phyloP scores from a whole-genome alignment of 2,888 invertebrate genomes.

The Amphipyra tragopoginis region DNA sequence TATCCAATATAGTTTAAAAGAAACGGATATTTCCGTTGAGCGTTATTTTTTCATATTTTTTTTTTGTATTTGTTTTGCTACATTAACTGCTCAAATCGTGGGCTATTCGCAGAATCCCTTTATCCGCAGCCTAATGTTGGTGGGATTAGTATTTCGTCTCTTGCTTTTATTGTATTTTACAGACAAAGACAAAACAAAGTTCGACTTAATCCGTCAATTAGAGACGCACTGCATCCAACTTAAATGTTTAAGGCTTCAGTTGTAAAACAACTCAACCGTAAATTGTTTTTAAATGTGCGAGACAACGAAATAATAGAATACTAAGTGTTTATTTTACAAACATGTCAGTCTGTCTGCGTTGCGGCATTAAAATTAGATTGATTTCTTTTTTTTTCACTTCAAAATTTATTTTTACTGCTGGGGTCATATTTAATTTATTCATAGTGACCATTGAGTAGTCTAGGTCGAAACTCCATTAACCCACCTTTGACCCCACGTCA shows the following conservation, averaged over 20 bases:
- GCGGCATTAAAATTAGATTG: not conserved
- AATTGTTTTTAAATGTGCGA: slow-evolving; percentile 34
- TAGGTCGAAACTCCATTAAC: slow-evolving; percentile 36
- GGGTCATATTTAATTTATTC: not conserved
- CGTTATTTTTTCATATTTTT: slow-evolving; percentile 27
- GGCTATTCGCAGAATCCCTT: slow-evolving; percentile 54
- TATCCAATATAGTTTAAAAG: no score
- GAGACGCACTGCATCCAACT: slow-evolving; percentile 44
- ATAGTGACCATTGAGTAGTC: slow-evolving; percentile 21
- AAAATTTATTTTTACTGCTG: not conserved
- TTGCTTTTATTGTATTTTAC: slow-evolving; percentile 60
- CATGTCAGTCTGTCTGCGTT: not conserved
- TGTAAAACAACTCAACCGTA: slow-evolving; percentile 39
- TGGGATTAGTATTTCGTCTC: slow-evolving; percentile 59
- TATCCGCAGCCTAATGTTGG: slow-evolving; percentile 58
- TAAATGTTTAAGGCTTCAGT: slow-evolving; percentile 43
- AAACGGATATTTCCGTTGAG: not conserved
- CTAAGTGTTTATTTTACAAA: not conserved
- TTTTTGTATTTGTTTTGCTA: slow-evolving; percentile 38
- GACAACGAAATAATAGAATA: slow-evolving; percentile 7
- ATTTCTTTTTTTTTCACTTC: not conserved
- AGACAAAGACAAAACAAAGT: slow-evolving; percentile 54
- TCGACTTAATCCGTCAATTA: slow-evolving; percentile 59
- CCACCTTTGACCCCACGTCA: slow-evolving; percentile 38
- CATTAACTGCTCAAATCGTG: slow-evolving; percentile 46